Evolutionary conservation across 2,888 invertebrate genomes (phyloP), one percentile per base, ranked within the genome.

Genomic region (Luperina nickerlii): DNA sequence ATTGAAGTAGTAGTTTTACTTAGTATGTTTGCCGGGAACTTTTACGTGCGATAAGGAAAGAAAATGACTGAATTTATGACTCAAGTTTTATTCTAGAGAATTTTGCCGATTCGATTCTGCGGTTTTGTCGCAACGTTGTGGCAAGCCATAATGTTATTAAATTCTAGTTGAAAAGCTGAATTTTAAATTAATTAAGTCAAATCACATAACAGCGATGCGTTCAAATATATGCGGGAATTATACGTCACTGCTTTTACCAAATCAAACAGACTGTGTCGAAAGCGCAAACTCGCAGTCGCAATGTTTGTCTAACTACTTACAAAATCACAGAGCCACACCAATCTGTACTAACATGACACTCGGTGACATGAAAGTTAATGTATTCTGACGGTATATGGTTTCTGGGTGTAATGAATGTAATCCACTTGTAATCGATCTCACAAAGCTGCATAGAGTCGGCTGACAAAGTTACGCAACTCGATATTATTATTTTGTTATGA

Each of bases 261-360:
- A 88, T 83, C 86, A 91, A 92, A 92, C 87, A 91, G 76, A 89
- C 76, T 78, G 79, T 81, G 89, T 90, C 74, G 91, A 91, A 92
- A 93, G 90, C 87, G 90, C 90, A 88, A 90, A 88, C 88, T 86
- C 78, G 67, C 77, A 72, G 83, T 78, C 82, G 87, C 86, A 89
- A 87, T 91, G 82, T 91, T 90, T 90, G 82, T 86, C 83, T 90
- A 89, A 90, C 88, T 80, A 89, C 87, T 89, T 89, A 89, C 85
- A 87, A 88, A 90, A 90, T 92, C 86, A 90, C 79, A 84, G 81
- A 89, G 75, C 76, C 74, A 74, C 78, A 74, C 78, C 85, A 79
- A 90, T 91, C 91, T 88, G 79, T 83, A 87, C 86, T 81, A 80
- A 88, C 79, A 84, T 83, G 79, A 88, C 82, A 84, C 76, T 79